Percentiles rank a stretch among this genome's conserved stretches.
These are phyloP conservation scores for Cassiopea xamachana DNA, from an alignment of 30 jellyfish, hydroid and myxozoan species.

Conservation along the genomic window DNA sequence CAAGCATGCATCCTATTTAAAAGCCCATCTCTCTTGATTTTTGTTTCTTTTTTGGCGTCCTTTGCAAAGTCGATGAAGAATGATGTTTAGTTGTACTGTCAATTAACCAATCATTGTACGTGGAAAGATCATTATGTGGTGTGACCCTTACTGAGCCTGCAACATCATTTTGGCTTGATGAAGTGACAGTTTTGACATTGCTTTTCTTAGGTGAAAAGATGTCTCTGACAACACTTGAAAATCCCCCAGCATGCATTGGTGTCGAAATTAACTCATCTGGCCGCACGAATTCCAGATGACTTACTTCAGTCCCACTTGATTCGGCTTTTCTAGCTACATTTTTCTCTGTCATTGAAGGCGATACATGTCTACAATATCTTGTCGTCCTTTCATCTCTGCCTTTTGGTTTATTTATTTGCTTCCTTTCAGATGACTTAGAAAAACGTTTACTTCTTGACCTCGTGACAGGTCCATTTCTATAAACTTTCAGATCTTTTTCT, in stretches of 20 bases:
- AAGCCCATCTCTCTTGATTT: conserved; percentile 57
- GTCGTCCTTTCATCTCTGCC: not conserved
- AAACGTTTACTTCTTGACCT: conserved; percentile 2
- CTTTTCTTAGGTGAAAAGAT: not conserved
- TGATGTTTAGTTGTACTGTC: not conserved
- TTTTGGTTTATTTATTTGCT: not conserved
- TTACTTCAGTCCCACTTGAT: not conserved
- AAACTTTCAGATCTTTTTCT: not conserved
- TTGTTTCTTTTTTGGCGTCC: conserved; percentile 60
- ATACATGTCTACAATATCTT: not conserved
- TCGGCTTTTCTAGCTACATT: not conserved
- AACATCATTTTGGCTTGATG: too few species aligned
- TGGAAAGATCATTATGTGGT: too few species aligned
- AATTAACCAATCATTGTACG: too few species aligned
- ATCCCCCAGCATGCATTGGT: not conserved
- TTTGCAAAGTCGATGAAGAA: conserved; percentile 8
- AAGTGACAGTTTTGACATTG: too few species aligned
- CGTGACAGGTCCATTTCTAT: not conserved
- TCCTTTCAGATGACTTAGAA: not conserved
- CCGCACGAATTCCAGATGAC: not conserved
- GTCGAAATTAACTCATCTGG: not conserved
- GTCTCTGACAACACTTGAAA: not conserved
- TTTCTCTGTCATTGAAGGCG: not conserved
- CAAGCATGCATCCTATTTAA: too few species aligned
- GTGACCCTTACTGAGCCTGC: too few species aligned